Evolutionary conservation across 2,888 invertebrate species (phyloP).

Genomic region (Oscheius sp.): DNA sequence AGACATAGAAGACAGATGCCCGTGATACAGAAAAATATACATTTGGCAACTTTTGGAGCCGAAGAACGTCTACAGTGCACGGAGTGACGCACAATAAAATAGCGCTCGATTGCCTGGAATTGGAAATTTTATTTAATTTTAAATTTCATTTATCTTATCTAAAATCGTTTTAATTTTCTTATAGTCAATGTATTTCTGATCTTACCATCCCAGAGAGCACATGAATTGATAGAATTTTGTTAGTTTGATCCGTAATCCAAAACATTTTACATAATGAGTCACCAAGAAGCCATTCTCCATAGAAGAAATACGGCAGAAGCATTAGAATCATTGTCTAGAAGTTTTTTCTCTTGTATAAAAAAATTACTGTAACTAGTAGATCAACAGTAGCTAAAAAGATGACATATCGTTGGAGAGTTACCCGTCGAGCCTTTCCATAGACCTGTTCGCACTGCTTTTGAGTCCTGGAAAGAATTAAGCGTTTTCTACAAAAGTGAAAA

Average conservation of each 20-base stretch:
- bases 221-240: slow-evolving; percentile 62
- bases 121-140: too few species aligned
- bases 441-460: slow-evolving; percentile 25
- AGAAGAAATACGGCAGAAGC: slow-evolving; percentile 40
- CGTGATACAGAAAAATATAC: slow-evolving; percentile 12
- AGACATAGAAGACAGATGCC: slow-evolving; percentile 15
- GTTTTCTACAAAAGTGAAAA: background rate
- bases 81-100: slow-evolving; percentile 39
- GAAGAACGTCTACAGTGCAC: slow-evolving; percentile 28
- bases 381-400: slow-evolving; percentile 29
- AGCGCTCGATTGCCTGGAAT: slow-evolving; percentile 41
- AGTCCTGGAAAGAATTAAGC: slow-evolving; percentile 15
- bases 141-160: background rate
- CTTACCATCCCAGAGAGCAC: slow-evolving; percentile 58
- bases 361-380: slow-evolving; percentile 32
- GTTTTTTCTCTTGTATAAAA: background rate
- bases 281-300: slow-evolving; percentile 42
- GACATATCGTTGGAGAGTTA: slow-evolving; percentile 31
- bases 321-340: slow-evolving; percentile 35
- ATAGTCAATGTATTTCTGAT: background rate
- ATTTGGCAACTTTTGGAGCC: slow-evolving; percentile 13
- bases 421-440: slow-evolving; percentile 23
- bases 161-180: background rate
- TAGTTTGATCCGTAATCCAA: slow-evolving; percentile 57
- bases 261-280: slow-evolving; percentile 49